Percentiles rank a stretch among this genome's conserved stretches.
These are phyloP conservation scores for Ptilodon capucinus DNA, from an alignment of 2,888 invertebrate genomes.

Conservation along the genomic window DNA sequence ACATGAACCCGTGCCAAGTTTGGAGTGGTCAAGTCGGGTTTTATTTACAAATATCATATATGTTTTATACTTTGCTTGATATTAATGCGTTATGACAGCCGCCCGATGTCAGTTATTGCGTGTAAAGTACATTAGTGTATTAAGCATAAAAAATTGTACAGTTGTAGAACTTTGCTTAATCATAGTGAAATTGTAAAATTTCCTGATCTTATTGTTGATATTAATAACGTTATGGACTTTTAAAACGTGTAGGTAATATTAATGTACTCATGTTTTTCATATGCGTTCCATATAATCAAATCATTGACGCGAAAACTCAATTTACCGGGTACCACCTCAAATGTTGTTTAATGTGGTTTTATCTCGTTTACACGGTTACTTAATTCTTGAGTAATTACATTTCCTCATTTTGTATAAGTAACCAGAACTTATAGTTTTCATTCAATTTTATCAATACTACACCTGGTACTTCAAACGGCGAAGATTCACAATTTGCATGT, in stretches of 20 bases:
- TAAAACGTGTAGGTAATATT: not conserved
- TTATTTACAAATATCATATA: slow-evolving; percentile 5
- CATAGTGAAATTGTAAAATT: not conserved
- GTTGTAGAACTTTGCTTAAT: not conserved
- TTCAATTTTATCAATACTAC: too few relatives aligned
- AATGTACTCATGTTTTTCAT: not conserved
- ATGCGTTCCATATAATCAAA: too few relatives aligned
- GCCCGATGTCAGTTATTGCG: not conserved
- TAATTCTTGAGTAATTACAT: too few relatives aligned
- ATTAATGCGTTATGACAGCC: not conserved
- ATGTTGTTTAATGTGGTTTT: too few relatives aligned
- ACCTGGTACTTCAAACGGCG: too few relatives aligned
- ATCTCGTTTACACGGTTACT: too few relatives aligned
- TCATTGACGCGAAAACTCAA: too few relatives aligned
- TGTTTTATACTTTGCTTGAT: not conserved
- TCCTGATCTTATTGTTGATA: not conserved
- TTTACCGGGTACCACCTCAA: too few relatives aligned
- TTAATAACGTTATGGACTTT: not conserved
- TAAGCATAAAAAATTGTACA: not conserved
- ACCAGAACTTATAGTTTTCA: too few relatives aligned
- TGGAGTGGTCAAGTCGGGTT: slow-evolving; percentile 37
- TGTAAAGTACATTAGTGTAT: not conserved
- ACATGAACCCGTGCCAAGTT: slow-evolving; percentile 42
- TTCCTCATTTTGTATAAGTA: too few relatives aligned
- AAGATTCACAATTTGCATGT: too few relatives aligned